Conservation (phyloP, 2,888 invertebrate species). For the Torymus texanus region DNA sequence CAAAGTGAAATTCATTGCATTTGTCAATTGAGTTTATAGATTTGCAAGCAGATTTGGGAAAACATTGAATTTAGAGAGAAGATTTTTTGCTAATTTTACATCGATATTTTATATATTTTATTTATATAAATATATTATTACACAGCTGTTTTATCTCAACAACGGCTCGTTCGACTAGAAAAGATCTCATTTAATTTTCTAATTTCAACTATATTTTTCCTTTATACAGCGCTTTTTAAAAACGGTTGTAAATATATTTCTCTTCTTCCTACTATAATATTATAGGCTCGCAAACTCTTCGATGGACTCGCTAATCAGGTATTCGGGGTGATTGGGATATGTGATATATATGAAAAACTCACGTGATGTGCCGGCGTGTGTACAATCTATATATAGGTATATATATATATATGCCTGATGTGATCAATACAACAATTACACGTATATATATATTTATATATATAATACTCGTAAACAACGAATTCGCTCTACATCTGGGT, state of each 20-base stretch:
- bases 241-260: conserved; percentile 42
- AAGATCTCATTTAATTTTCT: conserved; percentile 39
- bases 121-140: conserved; percentile 36
- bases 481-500: neutral
- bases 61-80: neutral
- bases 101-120: conserved; percentile 16
- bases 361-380: no score
- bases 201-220: conserved; percentile 47
- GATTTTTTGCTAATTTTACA: neutral
- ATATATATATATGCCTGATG: no score
- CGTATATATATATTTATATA: no score
- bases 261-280: conserved; percentile 9
- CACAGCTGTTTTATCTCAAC: conserved; percentile 6
- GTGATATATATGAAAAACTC: conserved; percentile 9
- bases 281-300: conserved; percentile 48
- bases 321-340: conserved; percentile 26
- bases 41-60: neutral
- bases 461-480: conserved; percentile 2
- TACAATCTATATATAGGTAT: no score
- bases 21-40: no score
- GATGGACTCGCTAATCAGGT: conserved; percentile 43
- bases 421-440: no score
- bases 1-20: no score
- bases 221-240: conserved; percentile 32
- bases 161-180: conserved; percentile 19